phyloP scores from a whole-genome alignment of 2,113 vertebrate genomes.

The Tachuris rubrigastra region DNA sequence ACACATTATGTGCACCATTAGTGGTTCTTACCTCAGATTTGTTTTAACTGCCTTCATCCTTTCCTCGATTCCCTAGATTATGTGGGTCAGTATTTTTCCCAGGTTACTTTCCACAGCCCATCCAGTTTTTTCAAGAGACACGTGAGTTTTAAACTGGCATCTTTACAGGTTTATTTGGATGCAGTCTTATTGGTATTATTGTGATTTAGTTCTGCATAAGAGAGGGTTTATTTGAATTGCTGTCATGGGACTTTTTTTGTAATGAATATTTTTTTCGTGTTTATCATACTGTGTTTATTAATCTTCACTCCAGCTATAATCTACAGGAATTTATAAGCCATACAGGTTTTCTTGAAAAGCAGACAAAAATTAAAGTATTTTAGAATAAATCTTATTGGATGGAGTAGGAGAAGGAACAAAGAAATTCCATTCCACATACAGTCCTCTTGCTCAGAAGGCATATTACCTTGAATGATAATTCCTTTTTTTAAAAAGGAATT shows the following conservation, averaged over 20 bases:
- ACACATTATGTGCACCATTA: not conserved
- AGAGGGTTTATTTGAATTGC: not conserved
- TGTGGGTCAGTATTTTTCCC: not conserved
- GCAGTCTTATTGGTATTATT: not conserved
- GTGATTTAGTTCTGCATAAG: not conserved
- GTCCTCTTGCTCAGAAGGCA: not conserved
- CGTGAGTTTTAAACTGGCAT: not conserved
- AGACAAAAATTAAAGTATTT: not conserved
- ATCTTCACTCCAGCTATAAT: not conserved
- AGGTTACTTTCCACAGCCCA: not conserved
- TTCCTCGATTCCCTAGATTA: not conserved
- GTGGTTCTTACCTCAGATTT: not conserved
- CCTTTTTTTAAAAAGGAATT: not conserved
- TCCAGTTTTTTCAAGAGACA: not conserved
- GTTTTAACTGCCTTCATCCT: not conserved
- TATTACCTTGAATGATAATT: not conserved
- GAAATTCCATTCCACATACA: not conserved
- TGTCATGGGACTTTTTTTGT: not conserved
- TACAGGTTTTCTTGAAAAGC: not conserved
- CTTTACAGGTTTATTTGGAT: not conserved
- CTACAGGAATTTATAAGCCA: not conserved
- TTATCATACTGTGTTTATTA: not conserved
- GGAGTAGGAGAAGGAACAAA: not conserved
- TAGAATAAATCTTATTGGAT: not conserved
- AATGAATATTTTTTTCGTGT: not conserved